Evolutionary conservation across 2,888 invertebrate genomes (phyloP), one percentile per base, ranked within the genome.

Genomic region (Augiades crinisus): DNA sequence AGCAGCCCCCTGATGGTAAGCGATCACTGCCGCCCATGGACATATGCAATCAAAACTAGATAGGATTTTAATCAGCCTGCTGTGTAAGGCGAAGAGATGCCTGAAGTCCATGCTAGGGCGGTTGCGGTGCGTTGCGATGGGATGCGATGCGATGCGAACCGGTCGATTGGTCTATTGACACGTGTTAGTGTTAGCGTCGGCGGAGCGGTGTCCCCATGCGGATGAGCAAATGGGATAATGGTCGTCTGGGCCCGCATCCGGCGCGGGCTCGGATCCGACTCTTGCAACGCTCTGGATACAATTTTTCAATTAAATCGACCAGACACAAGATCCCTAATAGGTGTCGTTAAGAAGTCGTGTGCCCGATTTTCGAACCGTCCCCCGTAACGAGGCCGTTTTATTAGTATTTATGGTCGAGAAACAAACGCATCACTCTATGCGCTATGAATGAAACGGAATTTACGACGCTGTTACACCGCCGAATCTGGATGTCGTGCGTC

Each of bases 161-260:
- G 62, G 63, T 62, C 70, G 75, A 80, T 81, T 75, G 79, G 81
- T 78, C 77, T 81, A 83, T 83, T 78, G 83, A 81, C 82, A 81
- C 81, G 80, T 78, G 81, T 75, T 44, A 41, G 70, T 70, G 69
- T 70, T 66, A 66, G 62, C 56, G 54, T 50, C 41, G 58, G 45
- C 51, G 56, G 63, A 57, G 59, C 58, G 55, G 68, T 74, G 87
- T 82, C 84, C 88, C 86, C 81, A 81, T 80, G 86, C 89, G 89
- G 89, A 89, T 88, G 88, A 67, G 78, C 88, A 84, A 88, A 89
- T 89, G 88, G 88, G 75, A 89, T 89, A 89, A 89, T 88, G 80
- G 87, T 66, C 83, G 88, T 88, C 88, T 88, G 89, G 80, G 87
- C 89, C 89, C 88, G 89, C 89, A 88, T 89, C 89, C 89, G 88